These are phyloP conservation scores for Octonoba sinensis DNA, from an alignment of 2,888 invertebrate species.

Conservation along the genomic window DNA sequence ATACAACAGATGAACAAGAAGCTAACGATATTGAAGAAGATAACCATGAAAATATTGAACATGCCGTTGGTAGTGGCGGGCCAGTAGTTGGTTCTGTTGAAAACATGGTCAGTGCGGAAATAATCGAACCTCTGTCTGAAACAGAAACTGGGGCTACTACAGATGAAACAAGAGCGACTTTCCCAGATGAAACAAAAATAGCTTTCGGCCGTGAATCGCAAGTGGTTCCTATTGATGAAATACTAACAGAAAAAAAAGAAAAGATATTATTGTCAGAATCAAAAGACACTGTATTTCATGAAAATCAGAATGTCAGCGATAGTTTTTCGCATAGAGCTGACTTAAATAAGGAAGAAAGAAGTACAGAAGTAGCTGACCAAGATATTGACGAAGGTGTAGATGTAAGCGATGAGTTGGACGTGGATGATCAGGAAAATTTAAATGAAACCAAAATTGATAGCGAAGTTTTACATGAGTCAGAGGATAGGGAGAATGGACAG, in stretches of 20 bases:
- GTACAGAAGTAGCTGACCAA: neutral
- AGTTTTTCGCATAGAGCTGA: too few species aligned
- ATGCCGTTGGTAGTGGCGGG: neutral
- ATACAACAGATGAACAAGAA: slow-evolving; percentile 23
- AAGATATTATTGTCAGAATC: neutral
- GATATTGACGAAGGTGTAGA: slow-evolving; percentile 36
- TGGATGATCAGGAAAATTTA: neutral
- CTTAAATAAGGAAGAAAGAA: too few species aligned
- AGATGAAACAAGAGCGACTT: neutral
- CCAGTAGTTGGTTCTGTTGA: neutral
- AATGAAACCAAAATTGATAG: neutral
- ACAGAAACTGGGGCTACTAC: neutral
- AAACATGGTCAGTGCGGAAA: neutral
- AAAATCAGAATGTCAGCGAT: neutral
- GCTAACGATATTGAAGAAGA: neutral
- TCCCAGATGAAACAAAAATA: neutral
- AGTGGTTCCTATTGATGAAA: neutral
- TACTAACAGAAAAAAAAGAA: neutral
- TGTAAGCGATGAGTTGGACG: slow-evolving; percentile 17
- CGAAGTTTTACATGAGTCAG: neutral
- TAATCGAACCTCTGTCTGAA: neutral
- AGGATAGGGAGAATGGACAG: neutral
- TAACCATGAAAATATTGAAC: neutral
- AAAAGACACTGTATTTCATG: neutral
- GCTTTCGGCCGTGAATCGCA: neutral